Base-by-base conservation (phyloP, 2,888 invertebrate genomes). In the Cosmorhoe ocellata region DNA sequence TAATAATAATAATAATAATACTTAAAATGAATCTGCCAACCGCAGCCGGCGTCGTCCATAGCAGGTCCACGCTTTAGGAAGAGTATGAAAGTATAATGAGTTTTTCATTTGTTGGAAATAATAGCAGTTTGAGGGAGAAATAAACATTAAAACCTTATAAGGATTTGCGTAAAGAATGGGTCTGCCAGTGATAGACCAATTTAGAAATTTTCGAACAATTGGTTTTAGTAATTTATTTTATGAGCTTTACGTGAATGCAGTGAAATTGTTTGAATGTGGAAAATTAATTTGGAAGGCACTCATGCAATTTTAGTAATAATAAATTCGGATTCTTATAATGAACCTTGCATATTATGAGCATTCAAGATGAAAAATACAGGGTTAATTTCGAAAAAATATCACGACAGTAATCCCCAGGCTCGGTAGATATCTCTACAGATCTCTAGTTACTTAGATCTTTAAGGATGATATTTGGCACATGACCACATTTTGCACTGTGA, bases 21-120 rank as follows among this genome's bases (percentile, higher is more conserved):
- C n/a, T n/a, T 1, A 27, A 27, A 27, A 27, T 27, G 7, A 10
- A 7, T 1, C 14, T 12, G 27, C 11, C 27, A 14, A 8, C 22
- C 27, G 36, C 37, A 8, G 30, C 33, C 18, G 14, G 18, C 38
- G 26, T 14, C 33, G 39, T 69, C 45, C 47, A 52, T 61, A 60
- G 60, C 46, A 66, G 62, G 57, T n/a, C n/a, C 58, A 59, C 53
- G 59, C 58, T 32, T 36, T 26, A 36, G 53, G 13, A 49, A 54
- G 32, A 31, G 38, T 44, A 53, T 52, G 43, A 43, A 42, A 47
- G 47, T 48, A 40, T 56, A 68, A 72, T 64, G 64, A 67, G 64
- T 68, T 64, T 57, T 64, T 65, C 64, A 59, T 66, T 66, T 55
- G 59, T 63, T 66, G 41, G 47, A 69, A 68, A 59, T 58, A 59